Base-by-base conservation (phyloP, 2,888 invertebrate genomes). In the Crematogaster levior region DNA sequence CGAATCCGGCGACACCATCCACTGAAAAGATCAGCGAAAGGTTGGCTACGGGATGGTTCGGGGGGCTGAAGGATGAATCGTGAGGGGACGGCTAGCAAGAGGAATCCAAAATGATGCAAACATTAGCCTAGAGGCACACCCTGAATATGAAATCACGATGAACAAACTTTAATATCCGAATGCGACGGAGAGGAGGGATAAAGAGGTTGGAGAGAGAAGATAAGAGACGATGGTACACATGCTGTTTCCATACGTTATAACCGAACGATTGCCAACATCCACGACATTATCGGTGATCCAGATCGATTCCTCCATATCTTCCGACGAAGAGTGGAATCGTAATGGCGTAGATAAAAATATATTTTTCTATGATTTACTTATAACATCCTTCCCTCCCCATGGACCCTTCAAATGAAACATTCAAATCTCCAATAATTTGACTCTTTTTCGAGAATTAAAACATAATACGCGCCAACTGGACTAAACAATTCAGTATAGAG, bases 121-220 rank as follows among this genome's bases (percentile, higher is more conserved):
- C 89, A 90, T 90, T 85, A 86, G 84, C 85, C 84, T 79, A 85
- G 82, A 85, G 87, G 87, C 87, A 70, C 86, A 70, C 74, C 60
- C 82, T 85, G 86, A 88, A 87, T 90, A 91, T 91, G 85, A 91
- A 89, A 86, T 87, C 86, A 84, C 88, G 84, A 85, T 82, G 89
- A 90, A 86, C 85, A 91, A 91, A 89, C 90, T 91, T 89, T 90
- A 90, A 90, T 90, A 91, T 89, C 86, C 84, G 88, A 90, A 90
- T 89, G 89, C 85, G 83, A 83, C 77, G 74, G 58, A 63, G 82
- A 12, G 7, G n/a, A 40, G 27, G 27, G 40, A n/a, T 21, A 43
- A 43, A 70, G 53, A 53, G 66, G 37, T 37, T 46, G 27, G 58
- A 30, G 43, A 51, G 65, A 40, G 43, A 51, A 48, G 65, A 34